Base-by-base conservation (phyloP, 2,888 invertebrate genomes). In the Latrodectus elegans region DNA sequence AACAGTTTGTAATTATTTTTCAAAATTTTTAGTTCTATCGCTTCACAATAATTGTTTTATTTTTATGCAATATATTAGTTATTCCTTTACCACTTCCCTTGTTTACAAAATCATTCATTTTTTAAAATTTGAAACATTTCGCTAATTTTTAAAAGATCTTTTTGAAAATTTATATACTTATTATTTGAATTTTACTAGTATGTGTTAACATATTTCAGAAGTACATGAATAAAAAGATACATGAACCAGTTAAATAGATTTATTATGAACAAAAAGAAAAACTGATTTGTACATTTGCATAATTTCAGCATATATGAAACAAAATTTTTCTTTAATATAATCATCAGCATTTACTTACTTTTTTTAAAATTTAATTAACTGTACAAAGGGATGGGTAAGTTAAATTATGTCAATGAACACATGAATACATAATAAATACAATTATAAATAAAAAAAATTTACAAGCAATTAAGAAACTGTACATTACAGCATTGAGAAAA, bases 241-340 rank as follows among this genome's bases (percentile, higher is more conserved):
- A 84, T 67, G 52, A 87, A 87, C 86, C 86, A 87, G 81, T 87
- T 87, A 87, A 87, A 87, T 87, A 87, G 86, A 87, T 87, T 87
- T 87, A 87, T 87, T 87, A 87, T 87, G 81, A 87, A 87, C 86
- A 87, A 87, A 85, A 86, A 87, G 77, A 87, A 60, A 60, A 87
- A 87, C 81, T 87, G 81, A 81, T 87, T 87, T 87, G 86, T 87
- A 87, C 86, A 87, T 80, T 87, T 82, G 76, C 51, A 84, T 70
- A 60, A 73, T 86, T 67, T 64, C 74, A 76, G 76, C 60, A 77
- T 78, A 49, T 87, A 70, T 75, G 72, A 75, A 87, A 87, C 86
- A 87, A 87, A 82, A 81, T 87, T 73, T 72, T 73, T 75, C 76
- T 75, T 76, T 77, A 64, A 72, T 60, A 38, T 76, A 77, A 71